Percentiles rank a stretch among this genome's conserved stretches.
Evolutionary conservation across 2,888 invertebrate species (phyloP).

Genomic region (Phasia obesa): DNA sequence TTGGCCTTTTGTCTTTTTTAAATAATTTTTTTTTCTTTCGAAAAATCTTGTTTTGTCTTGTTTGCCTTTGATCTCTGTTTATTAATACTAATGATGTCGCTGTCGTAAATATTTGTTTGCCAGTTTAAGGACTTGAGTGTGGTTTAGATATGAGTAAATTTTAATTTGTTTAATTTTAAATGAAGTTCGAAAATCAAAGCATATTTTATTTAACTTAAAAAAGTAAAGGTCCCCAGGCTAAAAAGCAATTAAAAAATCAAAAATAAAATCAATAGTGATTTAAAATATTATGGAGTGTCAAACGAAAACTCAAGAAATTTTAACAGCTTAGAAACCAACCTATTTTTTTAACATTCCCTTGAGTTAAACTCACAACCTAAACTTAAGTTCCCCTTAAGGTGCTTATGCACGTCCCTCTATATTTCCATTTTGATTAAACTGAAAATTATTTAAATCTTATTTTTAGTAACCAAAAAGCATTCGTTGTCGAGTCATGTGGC

Average conservation of each 20-base stretch:
- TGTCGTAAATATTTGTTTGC: slow-evolving; percentile 47
- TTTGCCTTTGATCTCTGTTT: slow-evolving; percentile 73
- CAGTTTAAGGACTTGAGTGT: slow-evolving; percentile 41
- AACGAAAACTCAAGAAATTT: background rate
- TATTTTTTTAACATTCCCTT: too few species aligned
- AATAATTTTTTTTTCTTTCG: slow-evolving; percentile 26
- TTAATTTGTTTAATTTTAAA: slow-evolving; percentile 63
- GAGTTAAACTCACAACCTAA: background rate
- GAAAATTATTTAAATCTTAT: slow-evolving; percentile 64
- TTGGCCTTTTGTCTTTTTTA: slow-evolving; percentile 65
- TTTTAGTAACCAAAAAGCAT: slow-evolving; percentile 61
- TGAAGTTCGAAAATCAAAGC: slow-evolving; percentile 63
- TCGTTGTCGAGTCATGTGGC: slow-evolving; percentile 43
- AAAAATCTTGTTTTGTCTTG: slow-evolving; percentile 43
- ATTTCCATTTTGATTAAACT: slow-evolving; percentile 57
- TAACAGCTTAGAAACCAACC: too few species aligned
- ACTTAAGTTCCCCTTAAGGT: background rate
- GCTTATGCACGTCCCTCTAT: too few species aligned
- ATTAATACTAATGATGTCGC: slow-evolving; percentile 73
- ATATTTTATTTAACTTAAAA: slow-evolving; percentile 18
- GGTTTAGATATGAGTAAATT: slow-evolving; percentile 62
- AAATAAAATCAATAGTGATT: background rate
- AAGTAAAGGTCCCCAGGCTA: slow-evolving; percentile 23
- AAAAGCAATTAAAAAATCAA: background rate
- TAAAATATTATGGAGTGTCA: background rate